Evolutionary conservation across 2,113 vertebrate species (phyloP), one percentile per base, ranked within the genome.

Genomic region (Nannospalax galili): DNA sequence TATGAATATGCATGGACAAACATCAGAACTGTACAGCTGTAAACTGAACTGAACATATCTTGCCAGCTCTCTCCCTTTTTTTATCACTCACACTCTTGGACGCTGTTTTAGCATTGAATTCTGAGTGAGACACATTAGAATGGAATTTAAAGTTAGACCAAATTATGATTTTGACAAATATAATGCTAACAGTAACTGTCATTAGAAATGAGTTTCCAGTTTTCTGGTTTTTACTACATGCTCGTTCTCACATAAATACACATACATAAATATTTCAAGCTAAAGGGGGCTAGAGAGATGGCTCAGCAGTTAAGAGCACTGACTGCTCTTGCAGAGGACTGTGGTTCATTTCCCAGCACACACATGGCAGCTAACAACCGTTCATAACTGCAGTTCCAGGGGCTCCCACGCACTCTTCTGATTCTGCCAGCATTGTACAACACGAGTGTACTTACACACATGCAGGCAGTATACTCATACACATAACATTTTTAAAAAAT

Each of bases 121-220:
- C 35, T 78, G 24, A 24, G 28, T 65, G 8, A 64, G 17, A 74
- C 48, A 95, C 89, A 90, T 77, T 35, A 88, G 52, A 75, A 65
- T 20, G 4, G 35, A 93, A 96, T 88, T 67, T 67, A 48, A 80
- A 77, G 67, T 67, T 77, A 77, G 17, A 67, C 77, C 28, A 92
- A 82, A 92, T 74, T 28, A 56, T 17, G 69, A 69, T 24, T 84
- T 84, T 93, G 30, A 52, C 64, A 93, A 95, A 91, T 74, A 79
- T 35, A 35, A 84, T n/a, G 62, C 11, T 74, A 86, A 77, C 16
- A 77, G 74, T 12, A 26, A 26, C 10, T 80, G 28, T 40, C 60
- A 92, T 74, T 60, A 92, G 64, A 89, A 93, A 81, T 40, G 65
- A 85, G 12, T 20, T 90, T 56, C 90, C 42, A 60, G 20, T 40